phyloP scores from a whole-genome alignment of 2,797 vertebrate species.

The Miichthys miiuy region DNA sequence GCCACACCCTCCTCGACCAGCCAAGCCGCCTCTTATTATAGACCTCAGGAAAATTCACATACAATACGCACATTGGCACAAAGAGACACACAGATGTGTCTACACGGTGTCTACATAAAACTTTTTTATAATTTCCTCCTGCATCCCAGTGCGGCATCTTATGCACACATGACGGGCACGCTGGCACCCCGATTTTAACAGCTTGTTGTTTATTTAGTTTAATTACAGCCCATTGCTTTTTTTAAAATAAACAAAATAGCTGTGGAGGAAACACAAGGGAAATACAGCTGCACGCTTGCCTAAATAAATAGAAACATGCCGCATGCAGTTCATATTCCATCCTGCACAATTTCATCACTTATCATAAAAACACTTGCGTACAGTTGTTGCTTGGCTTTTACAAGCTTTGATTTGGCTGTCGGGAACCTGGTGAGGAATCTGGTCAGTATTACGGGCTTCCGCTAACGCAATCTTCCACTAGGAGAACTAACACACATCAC shows the following conservation, averaged over 20 bases:
- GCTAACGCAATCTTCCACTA: slow-evolving; percentile 68
- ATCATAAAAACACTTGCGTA: slow-evolving; percentile 66
- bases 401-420: slow-evolving; percentile 75
- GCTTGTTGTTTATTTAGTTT: slow-evolving; percentile 78
- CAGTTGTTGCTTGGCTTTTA: slow-evolving; percentile 69
- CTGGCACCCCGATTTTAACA: slow-evolving; percentile 70
- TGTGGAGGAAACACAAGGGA: slow-evolving; percentile 47
- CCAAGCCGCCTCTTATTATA: slow-evolving; percentile 83
- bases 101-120: slow-evolving; percentile 57
- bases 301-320: slow-evolving; percentile 69
- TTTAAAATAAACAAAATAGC: slow-evolving; percentile 71
- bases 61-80: slow-evolving; percentile 67
- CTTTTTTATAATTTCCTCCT: slow-evolving; percentile 62
- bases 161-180: slow-evolving; percentile 48
- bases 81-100: slow-evolving; percentile 45
- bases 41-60: slow-evolving; percentile 80
- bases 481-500: slow-evolving; percentile 64
- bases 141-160: slow-evolving; percentile 52
- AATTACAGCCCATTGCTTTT: slow-evolving; percentile 72
- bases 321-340: slow-evolving; percentile 64
- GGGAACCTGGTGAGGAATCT: slow-evolving; percentile 65
- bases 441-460: slow-evolving; percentile 75
- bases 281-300: slow-evolving; percentile 65
- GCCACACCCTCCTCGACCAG: slow-evolving; percentile 78
- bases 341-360: slow-evolving; percentile 72